These are phyloP conservation scores for Oryzaephilus surinamensis DNA, from an alignment of 1,140 invertebrate genomes.

Conservation along the genomic window DNA sequence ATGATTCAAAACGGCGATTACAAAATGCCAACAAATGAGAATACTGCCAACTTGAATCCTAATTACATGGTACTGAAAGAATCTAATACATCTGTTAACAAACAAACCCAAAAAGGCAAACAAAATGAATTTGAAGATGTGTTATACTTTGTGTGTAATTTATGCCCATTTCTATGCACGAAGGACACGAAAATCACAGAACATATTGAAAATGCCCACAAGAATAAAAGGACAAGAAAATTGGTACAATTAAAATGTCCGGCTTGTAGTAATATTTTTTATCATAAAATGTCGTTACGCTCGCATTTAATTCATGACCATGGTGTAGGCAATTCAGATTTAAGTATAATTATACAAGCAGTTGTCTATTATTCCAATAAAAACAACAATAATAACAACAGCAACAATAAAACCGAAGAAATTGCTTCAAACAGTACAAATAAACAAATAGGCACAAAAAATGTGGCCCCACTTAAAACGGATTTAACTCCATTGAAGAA, in stretches of 20 bases:
- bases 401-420: conserved; percentile 24
- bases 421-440: conserved; percentile 21
- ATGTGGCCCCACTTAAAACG: no score
- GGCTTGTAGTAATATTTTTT: conserved; percentile 41
- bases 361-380: conserved; percentile 26
- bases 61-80: conserved; percentile 25
- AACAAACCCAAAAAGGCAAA: background rate
- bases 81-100: conserved; percentile 4
- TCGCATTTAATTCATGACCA: conserved; percentile 40
- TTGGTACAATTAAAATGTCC: conserved; percentile 28
- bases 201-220: conserved; percentile 28
- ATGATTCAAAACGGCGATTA: conserved; percentile 22
- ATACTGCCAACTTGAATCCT: conserved; percentile 10
- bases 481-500: no score
- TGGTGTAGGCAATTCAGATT: conserved; percentile 33
- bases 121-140: conserved; percentile 21
- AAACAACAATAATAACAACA: conserved; percentile 18
- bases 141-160: conserved; percentile 30
- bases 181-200: conserved; percentile 28
- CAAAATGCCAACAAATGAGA: conserved; percentile 15
- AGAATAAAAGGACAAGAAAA: conserved; percentile 24
- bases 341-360: conserved; percentile 23
- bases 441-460: conserved; percentile 15
- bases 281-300: conserved; percentile 34
- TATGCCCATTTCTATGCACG: conserved; percentile 31